phyloP scores from a whole-genome alignment of 1,140 invertebrate species.

The Drosophila miranda region DNA sequence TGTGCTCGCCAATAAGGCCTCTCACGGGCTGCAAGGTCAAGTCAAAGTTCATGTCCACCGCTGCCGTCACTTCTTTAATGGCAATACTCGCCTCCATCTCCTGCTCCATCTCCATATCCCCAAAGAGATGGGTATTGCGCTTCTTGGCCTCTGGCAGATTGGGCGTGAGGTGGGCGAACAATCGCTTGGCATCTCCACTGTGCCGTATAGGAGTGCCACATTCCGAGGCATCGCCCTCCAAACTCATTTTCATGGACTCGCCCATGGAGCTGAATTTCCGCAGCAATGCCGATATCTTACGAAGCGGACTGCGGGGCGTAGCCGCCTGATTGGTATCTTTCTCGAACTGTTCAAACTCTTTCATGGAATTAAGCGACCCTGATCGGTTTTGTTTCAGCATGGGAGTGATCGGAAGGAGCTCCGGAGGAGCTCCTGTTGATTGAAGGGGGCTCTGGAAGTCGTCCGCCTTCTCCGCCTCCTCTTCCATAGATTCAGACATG shows the following conservation, averaged over 20 bases:
- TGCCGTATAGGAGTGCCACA: slow-evolving; percentile 21
- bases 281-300: not conserved
- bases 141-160: slow-evolving; percentile 64
- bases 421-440: not conserved
- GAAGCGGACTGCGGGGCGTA: not conserved
- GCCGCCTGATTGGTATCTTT: slow-evolving; percentile 32
- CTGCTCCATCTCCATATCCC: not conserved
- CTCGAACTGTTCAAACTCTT: slow-evolving; percentile 48
- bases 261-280: slow-evolving; percentile 5
- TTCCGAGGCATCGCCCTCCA: slow-evolving; percentile 8
- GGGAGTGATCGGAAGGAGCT: slow-evolving; percentile 3
- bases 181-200: slow-evolving; percentile 19
- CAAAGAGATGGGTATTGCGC: slow-evolving; percentile 14
- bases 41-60: slow-evolving; percentile 7
- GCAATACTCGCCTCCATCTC: not conserved
- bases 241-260: slow-evolving; percentile 14
- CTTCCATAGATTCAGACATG: slow-evolving; percentile 7
- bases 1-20: too few species aligned
- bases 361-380: slow-evolving; percentile 48
- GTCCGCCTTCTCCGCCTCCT: slow-evolving; percentile 5
- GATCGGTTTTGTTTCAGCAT: not conserved
- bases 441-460: slow-evolving; percentile 8
- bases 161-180: slow-evolving; percentile 50
- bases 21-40: slow-evolving; percentile 19
- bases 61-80: not conserved